Conservation (phyloP, 2,888 invertebrate genomes). For the Marronus borbonicus region DNA sequence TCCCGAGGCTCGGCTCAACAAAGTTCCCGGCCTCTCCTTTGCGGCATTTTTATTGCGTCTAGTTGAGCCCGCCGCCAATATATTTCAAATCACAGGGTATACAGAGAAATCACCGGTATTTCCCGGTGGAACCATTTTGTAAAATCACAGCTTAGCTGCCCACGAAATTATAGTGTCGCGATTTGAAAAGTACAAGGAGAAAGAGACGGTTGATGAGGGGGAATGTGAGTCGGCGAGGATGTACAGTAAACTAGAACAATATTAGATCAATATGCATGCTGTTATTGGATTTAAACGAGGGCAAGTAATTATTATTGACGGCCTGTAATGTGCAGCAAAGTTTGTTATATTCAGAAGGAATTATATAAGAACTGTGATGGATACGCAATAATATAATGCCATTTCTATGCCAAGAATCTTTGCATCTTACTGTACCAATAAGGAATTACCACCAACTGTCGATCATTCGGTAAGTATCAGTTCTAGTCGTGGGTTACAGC, state of each 20-base stretch:
- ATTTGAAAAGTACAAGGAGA: conserved; percentile 7
- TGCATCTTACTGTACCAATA: not conserved
- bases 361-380: no score
- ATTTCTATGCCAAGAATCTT: not conserved
- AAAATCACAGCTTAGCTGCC: conserved; percentile 70
- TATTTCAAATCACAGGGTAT: conserved; percentile 71
- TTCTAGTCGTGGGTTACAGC: conserved; percentile 11
- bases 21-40: conserved; percentile 59
- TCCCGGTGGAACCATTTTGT: conserved; percentile 69
- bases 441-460: conserved; percentile 10
- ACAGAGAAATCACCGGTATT: conserved; percentile 67
- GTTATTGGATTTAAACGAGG: no score
- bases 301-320: no score
- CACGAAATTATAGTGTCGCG: conserved; percentile 69
- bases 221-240: not conserved
- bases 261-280: not conserved
- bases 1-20: conserved; percentile 56
- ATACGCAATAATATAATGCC: no score
- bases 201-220: conserved; percentile 1
- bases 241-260: conserved; percentile 5
- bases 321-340: no score
- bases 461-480: conserved; percentile 29
- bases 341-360: no score
- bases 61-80: conserved; percentile 70
- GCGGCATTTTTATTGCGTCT: conserved; percentile 70